A percentile compares a stretch with the other conserved stretches of the same genome.
Evolutionary conservation across 2,797 vertebrate genomes (phyloP).

Genomic region (Cossypha heuglini): DNA sequence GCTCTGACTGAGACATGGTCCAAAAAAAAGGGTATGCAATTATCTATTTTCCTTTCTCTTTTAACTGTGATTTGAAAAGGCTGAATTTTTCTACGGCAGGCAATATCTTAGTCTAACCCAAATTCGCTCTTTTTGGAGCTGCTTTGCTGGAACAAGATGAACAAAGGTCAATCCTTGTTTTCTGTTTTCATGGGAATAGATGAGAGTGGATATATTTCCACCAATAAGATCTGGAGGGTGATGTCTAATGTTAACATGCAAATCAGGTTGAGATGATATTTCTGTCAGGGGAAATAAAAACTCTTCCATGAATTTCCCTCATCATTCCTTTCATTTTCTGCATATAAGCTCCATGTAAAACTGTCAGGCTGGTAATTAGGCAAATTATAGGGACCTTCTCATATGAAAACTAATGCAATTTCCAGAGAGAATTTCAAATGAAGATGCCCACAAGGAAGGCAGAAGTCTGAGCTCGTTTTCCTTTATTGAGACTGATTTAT

Average conservation of each 20-base stretch:
- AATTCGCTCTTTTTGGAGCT: not conserved
- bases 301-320: conserved; percentile 31
- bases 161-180: conserved; percentile 9
- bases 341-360: conserved; percentile 17
- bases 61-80: not conserved
- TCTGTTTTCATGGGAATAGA: not conserved
- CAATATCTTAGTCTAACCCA: not conserved
- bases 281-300: conserved; percentile 49
- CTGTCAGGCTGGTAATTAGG: conserved; percentile 42
- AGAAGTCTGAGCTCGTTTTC: not conserved
- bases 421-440: conserved; percentile 26
- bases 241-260: conserved; percentile 32
- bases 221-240: not conserved
- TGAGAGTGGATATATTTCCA: not conserved
- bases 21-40: not conserved
- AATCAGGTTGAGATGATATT: conserved; percentile 31
- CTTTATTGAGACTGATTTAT: conserved; percentile 7
- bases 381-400: conserved; percentile 36
- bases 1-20: not conserved
- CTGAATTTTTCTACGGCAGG: not conserved
- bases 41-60: not conserved
- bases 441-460: conserved; percentile 7
- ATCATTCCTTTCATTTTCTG: conserved; percentile 54
- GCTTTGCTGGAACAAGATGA: conserved; percentile 5
- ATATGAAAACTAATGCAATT: conserved; percentile 33